These are phyloP conservation scores for Linurgus olivaceus DNA, from an alignment of 2,797 vertebrate genomes.

Conservation along the genomic window DNA sequence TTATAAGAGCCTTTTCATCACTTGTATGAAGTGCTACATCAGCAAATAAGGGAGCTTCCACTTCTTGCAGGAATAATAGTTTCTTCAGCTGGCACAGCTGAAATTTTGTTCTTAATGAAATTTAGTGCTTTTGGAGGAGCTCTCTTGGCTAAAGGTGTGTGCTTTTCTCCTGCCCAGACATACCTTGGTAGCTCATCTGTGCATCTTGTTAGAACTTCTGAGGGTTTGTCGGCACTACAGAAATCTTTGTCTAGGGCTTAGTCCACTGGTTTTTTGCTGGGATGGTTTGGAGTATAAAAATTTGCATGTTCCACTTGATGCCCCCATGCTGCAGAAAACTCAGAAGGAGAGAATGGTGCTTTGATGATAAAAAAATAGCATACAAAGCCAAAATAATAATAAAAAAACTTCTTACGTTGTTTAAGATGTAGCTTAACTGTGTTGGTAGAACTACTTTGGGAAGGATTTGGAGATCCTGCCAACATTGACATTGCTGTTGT, in stretches of 20 bases:
- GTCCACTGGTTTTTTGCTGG: background rate
- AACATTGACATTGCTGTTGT: background rate
- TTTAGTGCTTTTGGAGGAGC: background rate
- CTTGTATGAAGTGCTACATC: background rate
- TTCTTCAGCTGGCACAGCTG: background rate
- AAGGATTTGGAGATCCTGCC: background rate
- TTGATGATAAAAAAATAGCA: background rate
- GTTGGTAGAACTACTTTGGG: background rate
- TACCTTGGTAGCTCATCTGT: background rate
- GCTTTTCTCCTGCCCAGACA: background rate
- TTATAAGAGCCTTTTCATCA: background rate
- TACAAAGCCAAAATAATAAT: background rate
- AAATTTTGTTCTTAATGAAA: background rate
- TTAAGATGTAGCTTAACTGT: background rate
- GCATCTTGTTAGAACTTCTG: background rate
- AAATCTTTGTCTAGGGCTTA: background rate
- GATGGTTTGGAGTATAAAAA: background rate
- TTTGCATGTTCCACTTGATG: background rate
- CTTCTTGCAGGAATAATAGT: background rate
- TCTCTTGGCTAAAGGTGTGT: background rate
- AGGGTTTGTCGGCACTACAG: background rate
- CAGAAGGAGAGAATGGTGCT: background rate
- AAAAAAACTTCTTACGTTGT: background rate
- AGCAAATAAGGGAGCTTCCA: background rate
- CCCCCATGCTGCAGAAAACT: background rate